Conservation (phyloP, 2,113 vertebrate species). For the Callospermophilus lateralis region DNA sequence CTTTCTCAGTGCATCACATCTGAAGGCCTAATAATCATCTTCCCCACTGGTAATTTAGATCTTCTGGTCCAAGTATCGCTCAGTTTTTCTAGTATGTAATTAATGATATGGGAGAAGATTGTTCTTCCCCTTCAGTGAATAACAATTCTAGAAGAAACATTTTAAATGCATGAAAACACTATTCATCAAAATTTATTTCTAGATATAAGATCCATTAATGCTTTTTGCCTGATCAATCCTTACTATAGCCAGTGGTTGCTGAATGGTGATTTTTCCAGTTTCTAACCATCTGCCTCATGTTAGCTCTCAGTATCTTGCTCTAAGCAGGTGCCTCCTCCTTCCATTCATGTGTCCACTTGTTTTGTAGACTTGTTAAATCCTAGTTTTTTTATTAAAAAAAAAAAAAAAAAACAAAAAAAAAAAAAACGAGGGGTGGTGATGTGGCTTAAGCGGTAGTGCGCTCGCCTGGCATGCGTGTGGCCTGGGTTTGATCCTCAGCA, state of each 20-base stretch:
- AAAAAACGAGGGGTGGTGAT: no score
- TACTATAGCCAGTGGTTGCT: background rate
- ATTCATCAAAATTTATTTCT: background rate
- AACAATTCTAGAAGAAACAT: background rate
- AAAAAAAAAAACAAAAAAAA: no score
- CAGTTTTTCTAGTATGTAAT: background rate
- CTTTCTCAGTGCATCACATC: background rate
- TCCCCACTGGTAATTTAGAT: background rate
- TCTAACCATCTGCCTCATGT: background rate
- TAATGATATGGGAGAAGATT: background rate
- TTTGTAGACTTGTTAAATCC: background rate
- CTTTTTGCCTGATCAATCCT: background rate
- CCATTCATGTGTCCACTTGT: background rate
- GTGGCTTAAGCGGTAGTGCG: no score
- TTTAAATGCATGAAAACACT: background rate
- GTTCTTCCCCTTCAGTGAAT: background rate
- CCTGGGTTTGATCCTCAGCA: no score
- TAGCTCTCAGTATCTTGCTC: background rate
- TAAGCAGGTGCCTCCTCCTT: background rate
- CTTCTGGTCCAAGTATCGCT: background rate
- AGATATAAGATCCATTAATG: background rate
- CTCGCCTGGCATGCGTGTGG: no score
- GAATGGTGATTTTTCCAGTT: background rate
- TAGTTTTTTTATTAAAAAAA: no score
- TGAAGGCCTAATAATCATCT: background rate